phyloP scores from a whole-genome alignment of 2,797 vertebrate species.

The Meda fulgida region DNA sequence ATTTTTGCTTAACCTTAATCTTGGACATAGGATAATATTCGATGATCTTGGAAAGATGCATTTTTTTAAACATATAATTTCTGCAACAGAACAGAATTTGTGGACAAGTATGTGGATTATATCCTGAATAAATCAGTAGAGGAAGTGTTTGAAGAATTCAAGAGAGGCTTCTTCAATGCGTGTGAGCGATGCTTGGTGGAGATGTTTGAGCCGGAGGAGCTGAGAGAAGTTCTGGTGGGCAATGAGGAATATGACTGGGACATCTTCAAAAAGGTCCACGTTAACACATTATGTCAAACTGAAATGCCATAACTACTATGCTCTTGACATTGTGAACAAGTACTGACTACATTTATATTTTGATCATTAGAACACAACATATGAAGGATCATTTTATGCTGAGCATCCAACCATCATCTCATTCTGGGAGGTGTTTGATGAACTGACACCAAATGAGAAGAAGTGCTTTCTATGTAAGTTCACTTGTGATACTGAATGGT shows the following conservation, averaged over 20 bases:
- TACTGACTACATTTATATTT: background rate
- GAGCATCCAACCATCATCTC: conserved; percentile 68
- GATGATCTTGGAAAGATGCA: background rate
- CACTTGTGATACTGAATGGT: background rate
- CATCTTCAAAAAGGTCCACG: conserved; percentile 85
- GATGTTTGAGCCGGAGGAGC: conserved; percentile 91
- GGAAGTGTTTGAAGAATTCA: conserved; percentile 84
- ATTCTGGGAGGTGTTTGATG: conserved; percentile 77
- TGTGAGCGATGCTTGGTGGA: conserved; percentile 86
- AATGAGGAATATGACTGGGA: conserved; percentile 91
- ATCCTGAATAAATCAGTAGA: conserved; percentile 82
- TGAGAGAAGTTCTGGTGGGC: conserved; percentile 91
- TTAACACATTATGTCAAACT: background rate
- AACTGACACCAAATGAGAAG: conserved; percentile 72
- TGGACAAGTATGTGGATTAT: conserved; percentile 74
- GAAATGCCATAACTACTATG: no score
- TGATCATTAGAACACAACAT: conserved; percentile 64
- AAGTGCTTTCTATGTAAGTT: conserved; percentile 75
- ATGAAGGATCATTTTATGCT: conserved; percentile 40
- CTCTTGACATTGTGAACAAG: background rate
- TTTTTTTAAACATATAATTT: conserved; percentile 51
- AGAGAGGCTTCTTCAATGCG: conserved; percentile 92
- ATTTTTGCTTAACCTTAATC: background rate
- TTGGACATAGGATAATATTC: no score
- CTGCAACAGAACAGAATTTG: conserved; percentile 72